Conservation (phyloP, 2,888 invertebrate genomes). For the Thereva nobilitata region DNA sequence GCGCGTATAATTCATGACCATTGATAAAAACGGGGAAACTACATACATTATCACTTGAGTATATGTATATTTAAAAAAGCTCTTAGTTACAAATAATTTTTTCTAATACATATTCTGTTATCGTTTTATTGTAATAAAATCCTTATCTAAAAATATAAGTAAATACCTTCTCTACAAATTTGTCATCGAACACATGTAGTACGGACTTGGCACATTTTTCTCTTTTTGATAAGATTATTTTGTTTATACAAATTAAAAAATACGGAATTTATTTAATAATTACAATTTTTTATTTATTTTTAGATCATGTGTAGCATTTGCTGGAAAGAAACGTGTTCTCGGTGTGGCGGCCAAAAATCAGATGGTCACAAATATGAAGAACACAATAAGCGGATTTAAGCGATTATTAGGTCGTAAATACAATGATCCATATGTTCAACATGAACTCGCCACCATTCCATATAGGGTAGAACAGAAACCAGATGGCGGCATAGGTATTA, state of each 20-base stretch:
- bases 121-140: no score
- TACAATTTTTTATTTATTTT: conserved; percentile 47
- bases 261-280: background rate
- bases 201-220: background rate
- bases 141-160: no score
- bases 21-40: no score
- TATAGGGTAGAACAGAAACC: conserved; percentile 75
- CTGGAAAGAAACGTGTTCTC: conserved; percentile 86
- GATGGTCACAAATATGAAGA: conserved; percentile 95
- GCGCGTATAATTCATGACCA: no score
- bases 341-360: conserved; percentile 98
- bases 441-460: conserved; percentile 78
- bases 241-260: background rate
- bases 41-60: no score
- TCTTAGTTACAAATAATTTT: no score
- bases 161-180: no score
- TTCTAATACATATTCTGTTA: no score
- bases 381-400: conserved; percentile 94
- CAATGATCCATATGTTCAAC: conserved; percentile 84
- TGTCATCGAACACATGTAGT: no score
- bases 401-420: conserved; percentile 88
- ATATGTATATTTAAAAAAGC: no score
- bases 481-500: conserved; percentile 83
- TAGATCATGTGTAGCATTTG: conserved; percentile 96
- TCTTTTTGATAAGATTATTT: conserved; percentile 4